Evolutionary conservation across 2,113 vertebrate genomes (phyloP), one percentile per base, ranked within the genome.

Genomic region (Chrysochloris asiatica): DNA sequence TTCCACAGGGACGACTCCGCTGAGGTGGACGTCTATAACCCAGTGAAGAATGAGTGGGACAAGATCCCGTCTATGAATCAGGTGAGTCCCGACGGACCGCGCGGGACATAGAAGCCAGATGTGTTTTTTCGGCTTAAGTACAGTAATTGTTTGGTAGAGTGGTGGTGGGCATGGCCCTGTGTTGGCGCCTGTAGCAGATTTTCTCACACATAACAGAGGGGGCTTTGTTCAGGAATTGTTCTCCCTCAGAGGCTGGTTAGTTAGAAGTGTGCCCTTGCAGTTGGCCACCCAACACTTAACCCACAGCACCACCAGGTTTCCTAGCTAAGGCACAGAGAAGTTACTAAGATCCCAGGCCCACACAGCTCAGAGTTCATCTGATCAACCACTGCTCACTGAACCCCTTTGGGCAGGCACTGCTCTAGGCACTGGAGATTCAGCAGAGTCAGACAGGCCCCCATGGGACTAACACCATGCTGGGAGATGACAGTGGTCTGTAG

Each of bases 21-120:
- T 0, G 99, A 99, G 95, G 99, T 99, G 12, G 99, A 99, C 4
- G 99, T 99, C 89, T 99, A 99, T 85, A 99, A 98, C 94, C 99
- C 99, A 8, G 96, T 96, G 0, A 99, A 99, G 98, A 99, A 99
- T 0, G 98, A 99, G 69, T 99, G 99, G 99, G 98, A 99, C 95
- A 99, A 99, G 96, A 99, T 99, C 83, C 99, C 98, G 0, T 97
- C 98, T 0, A 99, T 99, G 99, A 99, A 98, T 76, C 99, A 99
- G 98, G 99, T 99, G 97, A 45, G 21, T 14, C 6, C 22, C 12
- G 38, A 7, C 0, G 0, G 5, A 30, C 8, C 9, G 9, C 0
- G 0, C 1, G 0, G 28, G 45, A 33, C 6, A 69, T 65, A 4
- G 3, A 2, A 65, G 61, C 54, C 28, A 43, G 10, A 22, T 56